Evolutionary conservation across 23 tunicate genomes (phyloP).

Genomic region (Diplosoma virens): DNA sequence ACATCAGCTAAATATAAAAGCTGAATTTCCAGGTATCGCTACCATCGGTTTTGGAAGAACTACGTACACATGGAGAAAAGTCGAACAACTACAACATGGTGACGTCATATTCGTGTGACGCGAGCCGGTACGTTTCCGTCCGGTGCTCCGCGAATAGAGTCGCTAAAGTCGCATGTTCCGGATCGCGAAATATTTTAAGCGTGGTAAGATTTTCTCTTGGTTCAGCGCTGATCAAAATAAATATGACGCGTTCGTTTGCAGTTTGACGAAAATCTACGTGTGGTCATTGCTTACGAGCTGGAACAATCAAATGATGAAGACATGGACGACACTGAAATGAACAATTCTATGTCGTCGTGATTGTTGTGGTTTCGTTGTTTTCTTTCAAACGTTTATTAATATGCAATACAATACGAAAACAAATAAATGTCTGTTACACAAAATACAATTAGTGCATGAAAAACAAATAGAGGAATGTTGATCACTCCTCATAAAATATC

Average conservation of each 20-base stretch:
- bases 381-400: too few relatives aligned
- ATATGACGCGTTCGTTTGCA: neutral
- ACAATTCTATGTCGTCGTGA: neutral
- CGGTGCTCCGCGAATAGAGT: conserved; percentile 16
- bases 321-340: neutral
- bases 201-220: conserved; percentile 30
- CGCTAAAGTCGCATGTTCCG: conserved; percentile 42
- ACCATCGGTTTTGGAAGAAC: neutral
- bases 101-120: conserved; percentile 24
- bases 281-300: neutral
- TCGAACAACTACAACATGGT: neutral
- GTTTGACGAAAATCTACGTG: neutral
- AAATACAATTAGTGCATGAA: too few relatives aligned
- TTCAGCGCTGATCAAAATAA: neutral
- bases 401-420: too few relatives aligned
- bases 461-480: too few relatives aligned
- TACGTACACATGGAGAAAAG: neutral
- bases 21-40: neutral
- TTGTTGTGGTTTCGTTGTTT: too few relatives aligned
- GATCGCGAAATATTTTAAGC: conserved; percentile 48
- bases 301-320: neutral
- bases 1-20: too few relatives aligned
- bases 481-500: too few relatives aligned
- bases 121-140: neutral
- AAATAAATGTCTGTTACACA: too few relatives aligned